These are phyloP conservation scores for Ectropis grisescens DNA, from an alignment of 1,140 invertebrate genomes.

Conservation along the genomic window DNA sequence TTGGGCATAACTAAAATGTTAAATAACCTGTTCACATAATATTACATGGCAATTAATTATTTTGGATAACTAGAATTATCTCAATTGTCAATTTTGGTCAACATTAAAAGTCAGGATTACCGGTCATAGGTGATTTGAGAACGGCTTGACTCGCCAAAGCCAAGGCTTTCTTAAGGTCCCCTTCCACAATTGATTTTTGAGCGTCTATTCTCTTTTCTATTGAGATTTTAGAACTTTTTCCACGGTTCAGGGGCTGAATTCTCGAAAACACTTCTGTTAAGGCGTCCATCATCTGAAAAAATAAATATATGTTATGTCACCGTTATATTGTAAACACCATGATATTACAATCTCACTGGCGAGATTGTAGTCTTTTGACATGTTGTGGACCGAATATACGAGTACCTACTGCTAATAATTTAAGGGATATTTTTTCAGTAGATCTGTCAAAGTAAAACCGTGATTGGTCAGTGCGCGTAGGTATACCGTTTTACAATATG, in stretches of 20 bases:
- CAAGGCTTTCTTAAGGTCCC: constrained; percentile 69
- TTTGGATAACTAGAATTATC: no score
- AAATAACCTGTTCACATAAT: no score
- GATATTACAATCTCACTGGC: constrained; percentile 76
- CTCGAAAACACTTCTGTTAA: constrained; percentile 52
- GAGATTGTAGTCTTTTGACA: constrained; percentile 70
- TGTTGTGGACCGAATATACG: constrained; percentile 67
- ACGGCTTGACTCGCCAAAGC: constrained; percentile 74
- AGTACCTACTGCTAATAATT: constrained; percentile 65
- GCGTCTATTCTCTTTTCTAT: constrained; percentile 62
- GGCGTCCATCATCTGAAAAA: no score
- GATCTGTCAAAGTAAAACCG: constrained; percentile 4
- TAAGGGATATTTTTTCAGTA: constrained; percentile 66
- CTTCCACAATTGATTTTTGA: constrained; percentile 50
- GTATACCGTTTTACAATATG: no score
- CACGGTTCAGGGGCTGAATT: constrained; percentile 70
- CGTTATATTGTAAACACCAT: no score
- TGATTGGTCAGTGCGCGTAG: no score
- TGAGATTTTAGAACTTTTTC: constrained; percentile 70
- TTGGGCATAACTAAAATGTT: no score
- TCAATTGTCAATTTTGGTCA: no score
- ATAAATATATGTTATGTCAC: no score
- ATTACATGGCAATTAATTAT: no score
- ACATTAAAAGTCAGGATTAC: no score
- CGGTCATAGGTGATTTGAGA: constrained; percentile 72